Percentiles rank a stretch among this genome's conserved stretches.
Conservation (phyloP, 2,888 invertebrate genomes). For the Bugulina stolonifera region DNA sequence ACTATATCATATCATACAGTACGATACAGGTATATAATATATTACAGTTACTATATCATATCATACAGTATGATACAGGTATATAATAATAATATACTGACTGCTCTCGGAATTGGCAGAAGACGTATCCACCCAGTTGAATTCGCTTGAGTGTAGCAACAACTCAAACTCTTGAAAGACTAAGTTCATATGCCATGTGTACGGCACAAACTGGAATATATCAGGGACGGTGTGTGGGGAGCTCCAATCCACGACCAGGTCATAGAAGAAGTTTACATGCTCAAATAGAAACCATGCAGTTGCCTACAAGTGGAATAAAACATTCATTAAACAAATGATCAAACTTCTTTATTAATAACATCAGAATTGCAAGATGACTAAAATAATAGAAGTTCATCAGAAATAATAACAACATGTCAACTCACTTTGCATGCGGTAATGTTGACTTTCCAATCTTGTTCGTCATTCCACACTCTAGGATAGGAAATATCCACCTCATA, state of each 20-base stretch:
- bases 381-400: no score
- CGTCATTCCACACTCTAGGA: constrained; percentile 90
- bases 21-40: no score
- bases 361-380: no score
- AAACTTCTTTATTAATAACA: no score
- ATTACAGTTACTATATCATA: no score
- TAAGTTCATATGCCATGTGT: constrained; percentile 87
- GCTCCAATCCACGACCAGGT: constrained; percentile 86
- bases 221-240: constrained; percentile 70
- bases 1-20: no score
- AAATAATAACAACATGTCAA: no score
- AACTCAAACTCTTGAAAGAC: constrained; percentile 90
- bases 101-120: constrained; percentile 91
- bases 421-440: constrained; percentile 83
- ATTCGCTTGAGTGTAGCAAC: constrained; percentile 85
- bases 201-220: constrained; percentile 88
- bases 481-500: constrained; percentile 82
- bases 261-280: constrained; percentile 93
- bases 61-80: neutral
- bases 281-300: constrained; percentile 85
- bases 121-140: constrained; percentile 98
- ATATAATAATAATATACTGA: constrained; percentile 34
- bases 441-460: constrained; percentile 87
- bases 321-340: no score
- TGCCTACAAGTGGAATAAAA: constrained; percentile 51